phyloP scores from a whole-genome alignment of 2,113 vertebrate species.

The Elgaria multicarinata region DNA sequence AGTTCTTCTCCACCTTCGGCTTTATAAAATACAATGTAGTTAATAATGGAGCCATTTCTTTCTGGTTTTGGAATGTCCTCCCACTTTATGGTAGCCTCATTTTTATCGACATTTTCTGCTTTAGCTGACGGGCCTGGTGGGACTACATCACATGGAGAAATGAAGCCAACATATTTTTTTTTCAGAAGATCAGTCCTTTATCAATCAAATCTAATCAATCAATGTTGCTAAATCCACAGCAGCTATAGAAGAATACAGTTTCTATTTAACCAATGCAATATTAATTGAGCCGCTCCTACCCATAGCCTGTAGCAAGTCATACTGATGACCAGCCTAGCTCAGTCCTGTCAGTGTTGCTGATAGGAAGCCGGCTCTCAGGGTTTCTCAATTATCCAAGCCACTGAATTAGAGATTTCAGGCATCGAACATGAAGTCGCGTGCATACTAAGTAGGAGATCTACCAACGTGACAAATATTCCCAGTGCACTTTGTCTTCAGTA shows the following conservation, averaged over 20 bases:
- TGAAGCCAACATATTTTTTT: neutral
- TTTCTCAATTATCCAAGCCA: neutral
- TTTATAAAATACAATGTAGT: constrained; percentile 80
- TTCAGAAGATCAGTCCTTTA: neutral
- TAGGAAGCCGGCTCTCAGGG: neutral
- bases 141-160: constrained; percentile 56
- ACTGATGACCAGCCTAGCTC: neutral
- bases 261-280: neutral
- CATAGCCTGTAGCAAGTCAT: neutral
- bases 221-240: neutral
- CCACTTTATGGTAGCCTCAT: constrained; percentile 74
- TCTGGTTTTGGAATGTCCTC: constrained; percentile 68
- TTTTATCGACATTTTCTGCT: constrained; percentile 55
- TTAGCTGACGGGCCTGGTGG: constrained; percentile 70
- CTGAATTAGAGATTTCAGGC: neutral
- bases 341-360: neutral
- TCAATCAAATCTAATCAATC: no score
- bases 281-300: neutral
- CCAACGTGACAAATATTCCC: neutral
- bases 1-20: constrained; percentile 63
- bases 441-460: neutral
- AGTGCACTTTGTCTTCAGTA: neutral
- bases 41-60: constrained; percentile 76
- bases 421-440: neutral
- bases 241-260: neutral